phyloP scores from a whole-genome alignment of 2,113 vertebrate species.

The Aspidoscelis tigris region DNA sequence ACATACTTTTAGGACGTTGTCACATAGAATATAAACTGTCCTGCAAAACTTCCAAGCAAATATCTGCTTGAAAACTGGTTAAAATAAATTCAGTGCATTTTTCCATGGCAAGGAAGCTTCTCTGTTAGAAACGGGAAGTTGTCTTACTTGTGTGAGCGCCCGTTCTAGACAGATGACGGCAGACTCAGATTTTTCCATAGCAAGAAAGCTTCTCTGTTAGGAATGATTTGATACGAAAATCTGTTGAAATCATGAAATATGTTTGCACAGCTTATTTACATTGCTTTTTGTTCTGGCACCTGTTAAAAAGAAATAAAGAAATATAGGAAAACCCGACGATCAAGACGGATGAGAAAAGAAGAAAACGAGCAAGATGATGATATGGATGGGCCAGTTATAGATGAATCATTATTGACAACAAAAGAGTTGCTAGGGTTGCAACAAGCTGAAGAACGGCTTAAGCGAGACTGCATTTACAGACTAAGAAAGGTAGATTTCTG shows the following conservation, averaged over 20 bases:
- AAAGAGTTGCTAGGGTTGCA: constrained; percentile 80
- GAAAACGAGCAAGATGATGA: constrained; percentile 76
- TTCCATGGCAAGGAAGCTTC: too few relatives aligned
- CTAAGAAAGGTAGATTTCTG: constrained; percentile 82
- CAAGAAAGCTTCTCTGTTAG: too few relatives aligned
- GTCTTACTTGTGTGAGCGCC: too few relatives aligned
- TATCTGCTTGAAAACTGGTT: too few relatives aligned
- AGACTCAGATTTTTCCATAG: too few relatives aligned
- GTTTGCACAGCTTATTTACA: constrained; percentile 24
- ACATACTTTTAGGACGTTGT: too few relatives aligned
- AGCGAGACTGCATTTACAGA: constrained; percentile 81
- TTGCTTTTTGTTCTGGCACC: constrained; percentile 45
- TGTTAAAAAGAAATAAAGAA: constrained; percentile 77
- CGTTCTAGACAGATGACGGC: too few relatives aligned
- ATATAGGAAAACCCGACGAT: constrained; percentile 75
- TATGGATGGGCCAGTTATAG: constrained; percentile 74
- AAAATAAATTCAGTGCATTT: too few relatives aligned
- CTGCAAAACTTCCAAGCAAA: too few relatives aligned
- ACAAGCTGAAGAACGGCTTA: constrained; percentile 84
- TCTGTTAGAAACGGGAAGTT: too few relatives aligned
- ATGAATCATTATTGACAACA: constrained; percentile 79
- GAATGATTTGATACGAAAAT: not conserved
- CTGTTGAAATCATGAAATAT: not conserved
- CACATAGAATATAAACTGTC: too few relatives aligned
- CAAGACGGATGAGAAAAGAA: constrained; percentile 74